These are phyloP conservation scores for Acipenser oxyrinchus DNA, from an alignment of 2,797 vertebrate species.

Conservation along the genomic window DNA sequence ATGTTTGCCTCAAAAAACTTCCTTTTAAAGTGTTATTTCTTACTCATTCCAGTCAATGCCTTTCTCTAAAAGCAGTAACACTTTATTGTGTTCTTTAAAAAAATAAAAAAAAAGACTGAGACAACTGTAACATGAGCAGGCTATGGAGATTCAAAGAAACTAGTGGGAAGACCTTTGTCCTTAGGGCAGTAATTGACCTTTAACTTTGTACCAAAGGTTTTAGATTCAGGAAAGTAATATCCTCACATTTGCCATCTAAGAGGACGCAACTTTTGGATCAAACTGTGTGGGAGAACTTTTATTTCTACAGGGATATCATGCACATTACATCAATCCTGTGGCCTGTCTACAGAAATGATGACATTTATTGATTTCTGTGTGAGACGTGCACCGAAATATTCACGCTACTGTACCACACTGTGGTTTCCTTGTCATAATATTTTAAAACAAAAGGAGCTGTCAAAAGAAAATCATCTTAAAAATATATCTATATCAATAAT, in stretches of 20 bases:
- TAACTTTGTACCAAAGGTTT: constrained; percentile 19
- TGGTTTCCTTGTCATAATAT: too few species aligned
- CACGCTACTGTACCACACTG: constrained; percentile 42
- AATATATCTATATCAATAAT: too few species aligned
- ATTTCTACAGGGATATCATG: too few species aligned
- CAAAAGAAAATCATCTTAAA: too few species aligned
- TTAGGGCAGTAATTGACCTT: constrained; percentile 35
- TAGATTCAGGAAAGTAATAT: constrained; percentile 33
- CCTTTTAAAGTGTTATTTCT: constrained; percentile 32
- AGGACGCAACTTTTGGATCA: not conserved
- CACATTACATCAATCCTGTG: too few species aligned
- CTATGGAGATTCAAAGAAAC: constrained; percentile 34
- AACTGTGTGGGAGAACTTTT: too few species aligned
- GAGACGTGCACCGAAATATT: constrained; percentile 36
- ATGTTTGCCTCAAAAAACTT: constrained; percentile 25
- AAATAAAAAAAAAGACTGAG: constrained; percentile 29
- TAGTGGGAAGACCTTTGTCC: constrained; percentile 31
- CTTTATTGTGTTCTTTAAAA: constrained; percentile 30
- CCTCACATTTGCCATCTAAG: constrained; percentile 23
- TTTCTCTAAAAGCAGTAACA: constrained; percentile 26
- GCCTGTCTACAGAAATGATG: too few species aligned
- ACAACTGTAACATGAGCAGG: constrained; percentile 34
- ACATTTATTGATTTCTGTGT: constrained; percentile 20
- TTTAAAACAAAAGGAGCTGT: too few species aligned
- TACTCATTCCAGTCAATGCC: constrained; percentile 31